Percentiles rank a stretch among this genome's conserved stretches.
Conservation (phyloP, 2,113 vertebrate genomes). For the Martes martes region DNA sequence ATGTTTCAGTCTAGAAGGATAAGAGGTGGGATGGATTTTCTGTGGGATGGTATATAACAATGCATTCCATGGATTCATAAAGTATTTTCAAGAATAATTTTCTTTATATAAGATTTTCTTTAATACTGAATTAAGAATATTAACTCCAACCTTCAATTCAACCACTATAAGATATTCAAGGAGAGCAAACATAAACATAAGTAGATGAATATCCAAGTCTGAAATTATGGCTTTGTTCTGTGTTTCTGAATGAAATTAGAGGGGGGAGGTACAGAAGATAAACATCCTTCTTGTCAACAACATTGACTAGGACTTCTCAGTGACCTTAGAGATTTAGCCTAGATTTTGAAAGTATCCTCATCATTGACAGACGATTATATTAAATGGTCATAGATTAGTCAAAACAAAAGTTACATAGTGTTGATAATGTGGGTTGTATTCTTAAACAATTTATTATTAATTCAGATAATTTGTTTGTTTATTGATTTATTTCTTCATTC, state of each 20-base stretch:
- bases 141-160: neutral
- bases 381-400: neutral
- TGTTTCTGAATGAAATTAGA: neutral
- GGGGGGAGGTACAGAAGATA: neutral
- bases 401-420: neutral
- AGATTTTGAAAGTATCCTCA: neutral
- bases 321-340: neutral
- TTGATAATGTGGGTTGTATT: neutral
- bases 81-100: neutral
- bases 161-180: neutral
- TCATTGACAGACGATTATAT: neutral
- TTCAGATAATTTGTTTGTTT: neutral
- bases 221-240: neutral
- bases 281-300: neutral
- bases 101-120: slow-evolving; percentile 9
- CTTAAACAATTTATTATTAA: neutral
- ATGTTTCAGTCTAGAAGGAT: neutral
- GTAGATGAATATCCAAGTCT: neutral
- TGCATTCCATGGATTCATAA: neutral
- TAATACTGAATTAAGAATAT: neutral
- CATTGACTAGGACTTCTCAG: neutral
- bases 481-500: neutral
- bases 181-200: neutral
- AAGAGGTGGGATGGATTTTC: neutral
- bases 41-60: neutral